Evolutionary conservation across 2,113 vertebrate genomes (phyloP).

Genomic region (Phainopepla nitens): DNA sequence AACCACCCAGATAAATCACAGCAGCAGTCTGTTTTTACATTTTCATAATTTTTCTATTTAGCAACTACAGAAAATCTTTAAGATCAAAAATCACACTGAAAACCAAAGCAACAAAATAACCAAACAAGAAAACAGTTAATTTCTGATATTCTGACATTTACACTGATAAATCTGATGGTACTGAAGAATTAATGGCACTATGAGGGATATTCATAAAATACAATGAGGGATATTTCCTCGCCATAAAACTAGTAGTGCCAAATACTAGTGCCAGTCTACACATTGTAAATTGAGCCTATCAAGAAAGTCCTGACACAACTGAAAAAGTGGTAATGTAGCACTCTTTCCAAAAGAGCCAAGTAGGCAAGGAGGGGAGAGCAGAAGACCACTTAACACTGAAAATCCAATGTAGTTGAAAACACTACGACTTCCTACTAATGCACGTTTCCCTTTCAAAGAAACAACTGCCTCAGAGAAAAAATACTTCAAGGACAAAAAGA

Average conservation of each 20-base stretch:
- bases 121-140: neutral
- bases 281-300: neutral
- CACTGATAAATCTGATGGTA: neutral
- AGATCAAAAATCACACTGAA: neutral
- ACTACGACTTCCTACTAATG: neutral
- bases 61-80: neutral
- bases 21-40: neutral
- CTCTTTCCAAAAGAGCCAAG: neutral
- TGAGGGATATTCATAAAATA: neutral
- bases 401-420: neutral
- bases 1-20: neutral
- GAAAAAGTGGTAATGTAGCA: neutral
- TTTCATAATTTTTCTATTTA: neutral
- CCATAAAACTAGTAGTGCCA: neutral
- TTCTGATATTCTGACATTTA: neutral
- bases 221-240: neutral
- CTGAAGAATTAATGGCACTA: neutral
- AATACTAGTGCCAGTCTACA: neutral
- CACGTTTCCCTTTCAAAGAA: neutral
- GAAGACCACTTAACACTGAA: neutral
- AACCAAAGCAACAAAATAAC: neutral
- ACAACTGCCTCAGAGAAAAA: neutral
- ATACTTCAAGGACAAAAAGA: neutral
- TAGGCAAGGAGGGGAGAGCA: neutral
- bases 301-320: neutral